Base-by-base conservation (phyloP, 92 coral and sea anemone genomes). In the Epizoanthus rinbou region DNA sequence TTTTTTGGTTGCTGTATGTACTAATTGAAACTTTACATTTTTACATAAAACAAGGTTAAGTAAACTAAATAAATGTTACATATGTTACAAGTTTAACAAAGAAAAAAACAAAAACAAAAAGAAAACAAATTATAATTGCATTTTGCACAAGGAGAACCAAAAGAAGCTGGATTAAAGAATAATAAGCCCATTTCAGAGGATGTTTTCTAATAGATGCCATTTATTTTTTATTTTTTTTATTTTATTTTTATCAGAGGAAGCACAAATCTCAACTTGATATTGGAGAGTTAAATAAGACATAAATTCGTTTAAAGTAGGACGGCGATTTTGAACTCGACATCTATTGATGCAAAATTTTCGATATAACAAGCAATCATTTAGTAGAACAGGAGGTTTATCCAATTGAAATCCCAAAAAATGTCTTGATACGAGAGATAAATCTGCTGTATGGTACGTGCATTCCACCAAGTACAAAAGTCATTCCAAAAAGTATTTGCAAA, bases 81-180 rank as follows among this genome's bases (percentile, higher is more conserved):
- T n/a, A n/a, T n/a, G n/a, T n/a, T 59, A 59, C 65, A 59, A 59
- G 65, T 59, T 59, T 59, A 10, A 59, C 65, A 59, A 10, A 59
- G 11, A 59, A 15, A 59, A 59, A 59, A 10, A 22, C n/a, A 10
- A 10, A 59, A 59, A 11, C 65, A 59, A 59, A 59, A n/a, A 59
- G n/a, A 59, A 59, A 59, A 59, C 65, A 59, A 59, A 59, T 59
- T 59, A 59, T 59, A 59, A 59, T 59, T 59, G 65, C 65, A 59
- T 59, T 59, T 59, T 59, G 65, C 65, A n/a, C 65, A 59, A 59
- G 65, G 65, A 59, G 65, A 59, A 15, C 65, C 65, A 59, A 59
- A 59, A n/a, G 65, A 59, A 59, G 65, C 65, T 59, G 65, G 65
- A 59, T 59, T 59, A n/a, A 59, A 59, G 65, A 22, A 59, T 59